Evolutionary conservation across 2,113 vertebrate genomes (phyloP), one percentile per base, ranked within the genome.

Genomic region (Tachycineta bicolor): DNA sequence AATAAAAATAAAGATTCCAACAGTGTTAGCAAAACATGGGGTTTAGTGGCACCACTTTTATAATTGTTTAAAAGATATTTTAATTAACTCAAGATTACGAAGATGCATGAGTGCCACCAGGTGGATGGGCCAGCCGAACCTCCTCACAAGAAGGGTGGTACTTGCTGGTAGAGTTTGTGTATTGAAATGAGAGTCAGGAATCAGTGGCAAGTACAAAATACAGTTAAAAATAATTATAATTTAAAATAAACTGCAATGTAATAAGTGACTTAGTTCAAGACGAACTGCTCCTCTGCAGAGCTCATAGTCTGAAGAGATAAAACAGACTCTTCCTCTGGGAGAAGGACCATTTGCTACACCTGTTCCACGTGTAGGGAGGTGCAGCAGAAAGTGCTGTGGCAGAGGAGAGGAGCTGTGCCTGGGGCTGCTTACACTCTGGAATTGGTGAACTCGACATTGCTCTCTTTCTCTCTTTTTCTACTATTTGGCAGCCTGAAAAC

Each of bases 31-130:
- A 74, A 53, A 84, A 59, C 21, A 7, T 5, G 1, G 12, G 6
- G 7, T 18, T 11, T n/a, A 68, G 20, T 23, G 49, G 21, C 44
- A 41, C 19, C 4, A 6, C 5, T 43, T 53, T 56, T 55, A 14
- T n/a, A 55, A 23, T 37, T 84, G 19, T 44, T 64, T 87, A 76
- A 79, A 58, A 24, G 7, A 5, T 41, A 8, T 56, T 87, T 81
- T 81, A 91, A 69, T 88, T 90, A 80, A 49, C 11, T 83, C 6
- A 46, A 47, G 14, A 55, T 71, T 68, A 46, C 9, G 26, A 81
- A 87, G 79, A 86, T 63, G 33, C 56, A 0, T 63, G 89, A 86
- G 79, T 94, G 94, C 84, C 90, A 80, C 63, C 90, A 93, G 90
- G 90, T 93, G 87, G 90, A 77, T 58, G 64, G 94, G 87, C 68